Percentiles rank a stretch among this genome's conserved stretches.
Conservation (phyloP, 2,888 invertebrate species). For the Stenoptilia bipunctidactyla region DNA sequence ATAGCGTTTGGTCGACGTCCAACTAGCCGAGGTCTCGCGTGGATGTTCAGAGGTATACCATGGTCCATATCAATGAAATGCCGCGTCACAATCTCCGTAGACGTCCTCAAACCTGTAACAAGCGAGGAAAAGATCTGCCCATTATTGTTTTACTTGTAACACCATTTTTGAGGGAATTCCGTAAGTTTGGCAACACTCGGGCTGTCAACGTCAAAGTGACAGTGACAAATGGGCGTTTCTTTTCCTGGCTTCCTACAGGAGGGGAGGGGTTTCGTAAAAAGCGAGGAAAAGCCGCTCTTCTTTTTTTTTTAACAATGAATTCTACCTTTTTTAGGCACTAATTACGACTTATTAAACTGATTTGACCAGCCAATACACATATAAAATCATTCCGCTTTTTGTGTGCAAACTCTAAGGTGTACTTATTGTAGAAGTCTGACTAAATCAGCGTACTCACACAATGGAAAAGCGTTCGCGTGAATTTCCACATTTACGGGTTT, state of each 20-base stretch:
- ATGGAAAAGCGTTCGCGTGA: too few relatives aligned
- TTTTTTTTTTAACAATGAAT: too few relatives aligned
- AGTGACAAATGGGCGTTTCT: slow-evolving; percentile 60
- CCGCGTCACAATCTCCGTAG: slow-evolving; percentile 60
- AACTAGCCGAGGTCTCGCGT: slow-evolving; percentile 54
- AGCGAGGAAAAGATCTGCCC: slow-evolving; percentile 60
- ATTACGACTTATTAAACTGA: too few relatives aligned
- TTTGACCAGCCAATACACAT: too few relatives aligned
- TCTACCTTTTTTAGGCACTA: too few relatives aligned
- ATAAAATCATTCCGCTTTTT: too few relatives aligned
- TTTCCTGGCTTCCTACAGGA: slow-evolving; percentile 66
- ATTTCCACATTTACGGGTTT: too few relatives aligned
- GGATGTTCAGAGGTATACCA: slow-evolving; percentile 53
- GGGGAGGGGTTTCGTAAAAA: slow-evolving; percentile 35
- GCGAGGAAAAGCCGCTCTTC: slow-evolving; percentile 62
- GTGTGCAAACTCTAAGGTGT: too few relatives aligned
- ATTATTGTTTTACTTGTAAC: slow-evolving; percentile 21
- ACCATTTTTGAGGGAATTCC: slow-evolving; percentile 9
- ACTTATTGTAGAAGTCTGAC: too few relatives aligned
- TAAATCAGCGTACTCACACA: too few relatives aligned
- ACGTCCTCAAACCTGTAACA: slow-evolving; percentile 63
- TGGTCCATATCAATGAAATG: slow-evolving; percentile 62
- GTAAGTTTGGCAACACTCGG: slow-evolving; percentile 17
- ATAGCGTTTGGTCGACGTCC: slow-evolving; percentile 55
- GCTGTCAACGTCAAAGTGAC: slow-evolving; percentile 13